Evolutionary conservation across 2,888 invertebrate species (phyloP).

Genomic region (Crossocerus cetratus): DNA sequence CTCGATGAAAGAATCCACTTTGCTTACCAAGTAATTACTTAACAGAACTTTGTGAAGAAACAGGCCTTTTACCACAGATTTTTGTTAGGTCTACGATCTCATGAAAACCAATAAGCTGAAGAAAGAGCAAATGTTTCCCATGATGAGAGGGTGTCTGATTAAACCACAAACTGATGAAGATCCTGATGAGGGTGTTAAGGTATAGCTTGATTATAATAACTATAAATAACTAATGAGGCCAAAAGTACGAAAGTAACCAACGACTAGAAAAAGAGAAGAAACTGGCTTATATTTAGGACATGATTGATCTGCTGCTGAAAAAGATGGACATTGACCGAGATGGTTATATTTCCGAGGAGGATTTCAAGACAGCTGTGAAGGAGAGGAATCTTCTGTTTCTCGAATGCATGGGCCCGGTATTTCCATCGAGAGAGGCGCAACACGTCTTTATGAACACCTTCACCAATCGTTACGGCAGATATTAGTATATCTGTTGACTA

Average conservation of each 20-base stretch:
- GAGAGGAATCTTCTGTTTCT: constrained; percentile 66
- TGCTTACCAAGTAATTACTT: constrained; percentile 63
- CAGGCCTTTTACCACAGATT: background rate
- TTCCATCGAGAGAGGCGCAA: constrained; percentile 68
- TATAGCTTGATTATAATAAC: constrained; percentile 24
- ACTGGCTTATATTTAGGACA: constrained; percentile 74
- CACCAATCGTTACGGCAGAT: constrained; percentile 51
- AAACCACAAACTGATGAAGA: constrained; percentile 80
- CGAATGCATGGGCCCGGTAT: constrained; percentile 73
- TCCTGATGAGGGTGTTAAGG: constrained; percentile 80
- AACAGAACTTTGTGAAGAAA: background rate
- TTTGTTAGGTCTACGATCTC: constrained; percentile 68
- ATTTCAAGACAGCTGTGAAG: constrained; percentile 78
- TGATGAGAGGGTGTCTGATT: constrained; percentile 75
- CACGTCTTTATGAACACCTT: constrained; percentile 69
- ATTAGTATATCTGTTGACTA: constrained; percentile 13
- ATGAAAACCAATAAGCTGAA: constrained; percentile 65
- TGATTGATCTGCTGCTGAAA: constrained; percentile 80
- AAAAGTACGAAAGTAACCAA: background rate
- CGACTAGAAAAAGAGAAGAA: background rate
- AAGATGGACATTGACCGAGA: constrained; percentile 81
- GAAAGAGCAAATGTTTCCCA: constrained; percentile 71
- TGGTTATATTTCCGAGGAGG: constrained; percentile 78
- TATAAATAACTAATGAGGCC: too few relatives aligned
- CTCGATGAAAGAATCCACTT: constrained; percentile 77